Base-by-base conservation (phyloP, 2,888 invertebrate species). In the Parnassius smintheus region DNA sequence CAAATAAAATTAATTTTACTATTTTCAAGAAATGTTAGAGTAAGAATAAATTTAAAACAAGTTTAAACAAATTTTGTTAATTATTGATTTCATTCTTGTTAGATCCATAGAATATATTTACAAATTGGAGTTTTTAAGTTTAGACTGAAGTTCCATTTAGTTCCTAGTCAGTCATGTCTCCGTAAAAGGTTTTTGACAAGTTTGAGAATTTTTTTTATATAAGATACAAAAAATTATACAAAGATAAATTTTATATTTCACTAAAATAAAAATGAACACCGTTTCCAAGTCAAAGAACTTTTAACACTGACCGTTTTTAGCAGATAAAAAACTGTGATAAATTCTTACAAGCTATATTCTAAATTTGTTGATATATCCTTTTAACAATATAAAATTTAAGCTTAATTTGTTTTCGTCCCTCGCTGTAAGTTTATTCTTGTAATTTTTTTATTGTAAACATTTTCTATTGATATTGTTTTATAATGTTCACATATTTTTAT, bases 101-200 rank as follows among this genome's bases (percentile, higher is more conserved):
- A 56, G 59, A 55, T 63, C 59, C 51, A 50, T 51, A 59, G 59
- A 63, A 63, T 63, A 59, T 63, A 59, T 63, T 63, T 63, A 63
- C 51, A 63, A 63, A 59, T 22, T 41, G 51, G 22, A 18, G 52
- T 48, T 63, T 48, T 63, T 63, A 59, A 59, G 51, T 63, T 61
- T 61, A 52, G 63, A 59, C 59, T 63, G 63, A 59, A 48, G 13
- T 59, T 63, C 42, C 59, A 42, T 48, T 63, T 63, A 63, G 63
- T 63, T 63, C 63, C 63, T 63, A 63, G 59, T 45, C 45, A 25
- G 51, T 59, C 59, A 48, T 53, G 8, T 56, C 50, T 55, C 46
- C 42, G 59, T 56, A 46, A 55, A 55, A 52, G 18, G 11, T 55
- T 54, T 62, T 62, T 59, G 48, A 59, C 41, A 59, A n/a, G 48